A percentile compares a stretch with the other conserved stretches of the same genome.
Evolutionary conservation across 2,888 invertebrate species (phyloP).

Genomic region (Apeira syringaria): DNA sequence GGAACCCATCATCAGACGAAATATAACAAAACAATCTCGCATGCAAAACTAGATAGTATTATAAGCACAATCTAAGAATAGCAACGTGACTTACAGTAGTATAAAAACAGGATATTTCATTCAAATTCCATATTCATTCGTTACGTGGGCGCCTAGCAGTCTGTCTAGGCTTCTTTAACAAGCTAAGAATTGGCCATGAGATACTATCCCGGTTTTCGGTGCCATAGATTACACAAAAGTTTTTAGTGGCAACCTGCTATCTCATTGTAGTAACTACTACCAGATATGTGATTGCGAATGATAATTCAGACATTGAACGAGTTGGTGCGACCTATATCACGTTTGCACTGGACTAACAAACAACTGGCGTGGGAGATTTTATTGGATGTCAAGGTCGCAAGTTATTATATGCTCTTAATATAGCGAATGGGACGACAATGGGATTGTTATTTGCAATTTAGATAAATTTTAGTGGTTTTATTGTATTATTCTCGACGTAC

Average conservation of each 20-base stretch:
- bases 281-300: not conserved
- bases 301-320: not conserved
- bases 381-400: slow-evolving; percentile 15
- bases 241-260: not conserved
- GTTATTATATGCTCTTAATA: no score
- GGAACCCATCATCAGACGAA: no score
- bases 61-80: slow-evolving; percentile 23
- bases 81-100: slow-evolving; percentile 14
- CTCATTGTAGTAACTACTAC: not conserved
- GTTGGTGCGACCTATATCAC: not conserved
- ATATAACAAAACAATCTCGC: slow-evolving; percentile 9
- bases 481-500: no score
- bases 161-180: not conserved
- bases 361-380: slow-evolving; percentile 7
- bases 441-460: no score
- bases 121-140: slow-evolving; percentile 22
- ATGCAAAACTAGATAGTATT: no score
- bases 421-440: no score
- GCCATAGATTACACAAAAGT: not conserved
- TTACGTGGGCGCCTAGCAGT: slow-evolving; percentile 23
- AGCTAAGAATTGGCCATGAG: not conserved
- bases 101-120: slow-evolving; percentile 29
- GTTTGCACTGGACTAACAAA: not conserved
- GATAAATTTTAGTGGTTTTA: no score
- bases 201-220: not conserved